Percentiles rank a stretch among this genome's conserved stretches.
These are phyloP conservation scores for Acrocephalus kingi DNA, from an alignment of 2,113 vertebrate genomes.

Conservation along the genomic window DNA sequence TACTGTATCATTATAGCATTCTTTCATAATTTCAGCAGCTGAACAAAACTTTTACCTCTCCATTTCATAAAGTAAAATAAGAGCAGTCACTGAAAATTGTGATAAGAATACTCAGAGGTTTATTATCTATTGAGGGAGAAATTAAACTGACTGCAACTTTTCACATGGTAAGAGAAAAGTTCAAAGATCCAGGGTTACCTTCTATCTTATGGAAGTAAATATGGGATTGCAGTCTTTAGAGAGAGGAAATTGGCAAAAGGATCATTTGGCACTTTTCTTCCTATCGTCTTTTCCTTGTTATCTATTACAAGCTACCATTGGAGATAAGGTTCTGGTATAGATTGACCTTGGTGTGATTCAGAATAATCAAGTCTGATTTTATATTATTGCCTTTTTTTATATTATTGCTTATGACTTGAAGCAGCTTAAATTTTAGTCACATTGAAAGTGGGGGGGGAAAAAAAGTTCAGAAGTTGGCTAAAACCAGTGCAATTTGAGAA, in stretches of 20 bases:
- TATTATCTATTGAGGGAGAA: not conserved
- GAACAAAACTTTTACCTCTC: not conserved
- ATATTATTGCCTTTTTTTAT: not conserved
- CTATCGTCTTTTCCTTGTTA: not conserved
- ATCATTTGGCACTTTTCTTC: not conserved
- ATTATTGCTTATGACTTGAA: not conserved
- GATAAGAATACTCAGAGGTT: not conserved
- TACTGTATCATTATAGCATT: not conserved
- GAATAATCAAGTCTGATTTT: not conserved
- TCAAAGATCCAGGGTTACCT: not conserved
- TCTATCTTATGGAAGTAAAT: not conserved
- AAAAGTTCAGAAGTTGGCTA: not conserved
- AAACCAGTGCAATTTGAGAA: not conserved
- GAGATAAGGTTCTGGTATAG: not conserved
- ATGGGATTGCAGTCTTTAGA: not conserved
- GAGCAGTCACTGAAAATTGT: not conserved
- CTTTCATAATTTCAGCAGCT: not conserved
- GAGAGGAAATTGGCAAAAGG: not conserved
- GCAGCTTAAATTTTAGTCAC: not conserved
- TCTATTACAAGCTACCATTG: not conserved
- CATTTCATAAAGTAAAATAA: not conserved
- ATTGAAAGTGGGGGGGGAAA: not conserved
- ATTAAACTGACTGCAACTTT: not conserved
- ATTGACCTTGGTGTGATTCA: not conserved
- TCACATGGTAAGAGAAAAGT: not conserved